Base-by-base conservation (phyloP, 2,113 vertebrate genomes). In the Pycnonotus jocosus region DNA sequence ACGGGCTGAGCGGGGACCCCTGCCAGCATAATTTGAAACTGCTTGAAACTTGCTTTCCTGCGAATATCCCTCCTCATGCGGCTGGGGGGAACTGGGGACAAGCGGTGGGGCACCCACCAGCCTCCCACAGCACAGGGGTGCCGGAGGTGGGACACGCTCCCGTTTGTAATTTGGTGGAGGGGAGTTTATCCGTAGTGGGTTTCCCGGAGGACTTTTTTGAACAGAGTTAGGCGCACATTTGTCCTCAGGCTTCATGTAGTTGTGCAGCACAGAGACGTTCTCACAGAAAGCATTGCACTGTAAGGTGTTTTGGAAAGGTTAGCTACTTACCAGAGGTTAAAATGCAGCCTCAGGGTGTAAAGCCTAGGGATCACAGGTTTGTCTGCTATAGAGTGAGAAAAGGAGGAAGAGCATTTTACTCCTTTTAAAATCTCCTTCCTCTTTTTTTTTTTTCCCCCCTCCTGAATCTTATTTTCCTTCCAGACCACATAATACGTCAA, bases 401-500 rank as follows among this genome's bases (percentile, higher is more conserved):
- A 9, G 28, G 47, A 88, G 50, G 16, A 81, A 44, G 2, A 64
- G 14, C 37, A 8, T 91, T 90, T 81, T 50, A 45, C 27, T 79
- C 12, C 30, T 10, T 86, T 51, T 40, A 35, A 81, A 88, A 45
- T 69, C 24, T 61, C 15, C 33, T 69, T 65, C 30, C 4, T 9
- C 2, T 53, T 44, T 45, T 37, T 27, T 12, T 11, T 64, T 30
- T 72, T 53, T 40, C 62, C 48, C 66, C 38, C 5, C 6, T 20
- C 2, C 31, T 50, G 35, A 31, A 51, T 88, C 54, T 83, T 87
- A 24, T 86, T 90, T 95, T 88, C 35, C 31, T 94, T 70, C 31
- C 54, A 88, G 76, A 53, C 51, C 64, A 48, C 62, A 40, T 79
- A 87, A 47, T 81, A 88, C 60, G 83, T 96, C 79, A 95, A 96